These are phyloP conservation scores for Parascotia fuliginaria DNA, from an alignment of 2,888 invertebrate genomes.

Conservation along the genomic window DNA sequence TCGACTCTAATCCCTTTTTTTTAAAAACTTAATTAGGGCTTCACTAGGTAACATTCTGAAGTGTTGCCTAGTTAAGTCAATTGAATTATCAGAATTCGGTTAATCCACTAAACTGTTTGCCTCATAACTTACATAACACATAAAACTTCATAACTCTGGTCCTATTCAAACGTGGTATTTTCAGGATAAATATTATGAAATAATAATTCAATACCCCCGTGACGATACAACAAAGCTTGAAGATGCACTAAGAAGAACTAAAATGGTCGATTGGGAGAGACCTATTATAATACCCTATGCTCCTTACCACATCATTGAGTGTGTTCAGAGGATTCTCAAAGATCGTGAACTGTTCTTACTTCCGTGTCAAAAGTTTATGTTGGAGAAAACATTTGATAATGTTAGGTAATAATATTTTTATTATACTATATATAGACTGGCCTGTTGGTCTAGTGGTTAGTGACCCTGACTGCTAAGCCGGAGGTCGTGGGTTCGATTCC, in stretches of 20 bases:
- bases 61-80: no score
- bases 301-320: constrained; percentile 34
- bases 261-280: constrained; percentile 51
- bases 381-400: not conserved
- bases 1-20: no score
- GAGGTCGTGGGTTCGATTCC: no score
- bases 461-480: no score
- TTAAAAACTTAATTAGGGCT: no score
- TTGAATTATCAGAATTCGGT: no score
- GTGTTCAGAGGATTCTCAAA: not conserved
- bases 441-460: no score
- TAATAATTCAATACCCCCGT: constrained; percentile 52
- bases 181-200: constrained; percentile 48
- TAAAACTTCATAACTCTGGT: no score
- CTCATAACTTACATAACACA: no score
- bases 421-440: no score
- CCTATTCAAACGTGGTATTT: constrained; percentile 20
- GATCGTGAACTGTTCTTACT: not conserved
- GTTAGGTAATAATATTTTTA: not conserved
- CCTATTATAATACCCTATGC: constrained; percentile 41
- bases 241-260: constrained; percentile 50
- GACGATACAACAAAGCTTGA: constrained; percentile 50
- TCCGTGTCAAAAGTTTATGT: not conserved
- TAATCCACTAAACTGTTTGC: no score
- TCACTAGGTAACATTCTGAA: no score